A percentile compares a stretch with the other conserved stretches of the same genome.
These are phyloP conservation scores for Dicrostonyx torquatus DNA, from an alignment of 2,797 vertebrate species.

Conservation along the genomic window DNA sequence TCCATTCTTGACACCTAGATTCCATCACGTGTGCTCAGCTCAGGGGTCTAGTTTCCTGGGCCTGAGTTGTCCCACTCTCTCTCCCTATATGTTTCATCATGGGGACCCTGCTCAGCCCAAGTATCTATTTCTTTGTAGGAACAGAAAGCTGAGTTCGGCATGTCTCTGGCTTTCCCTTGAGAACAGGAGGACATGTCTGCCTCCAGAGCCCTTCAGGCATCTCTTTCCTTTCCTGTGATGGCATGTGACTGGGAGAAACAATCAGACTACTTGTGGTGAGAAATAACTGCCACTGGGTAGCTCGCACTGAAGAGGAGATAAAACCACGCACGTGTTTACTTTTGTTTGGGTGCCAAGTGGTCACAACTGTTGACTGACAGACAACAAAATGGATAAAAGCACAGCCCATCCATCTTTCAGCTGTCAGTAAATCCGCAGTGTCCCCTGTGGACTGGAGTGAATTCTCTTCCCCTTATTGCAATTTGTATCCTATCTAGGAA, in stretches of 20 bases:
- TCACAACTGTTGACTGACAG: slow-evolving; percentile 46
- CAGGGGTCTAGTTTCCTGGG: neutral
- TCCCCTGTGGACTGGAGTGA: neutral
- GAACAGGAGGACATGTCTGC: slow-evolving; percentile 20
- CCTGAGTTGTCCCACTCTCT: neutral
- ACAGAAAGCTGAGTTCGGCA: neutral
- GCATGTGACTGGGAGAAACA: slow-evolving; percentile 47
- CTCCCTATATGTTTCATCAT: too few relatives aligned
- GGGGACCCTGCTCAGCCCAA: neutral
- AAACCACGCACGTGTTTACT: slow-evolving; percentile 36
- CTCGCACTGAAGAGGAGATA: neutral
- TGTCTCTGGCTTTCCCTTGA: neutral
- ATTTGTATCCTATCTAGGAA: slow-evolving; percentile 49
- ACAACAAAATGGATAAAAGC: slow-evolving; percentile 22
- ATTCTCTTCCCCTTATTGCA: slow-evolving; percentile 43
- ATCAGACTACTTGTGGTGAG: neutral
- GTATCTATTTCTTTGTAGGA: neutral
- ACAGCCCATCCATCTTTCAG: slow-evolving; percentile 32
- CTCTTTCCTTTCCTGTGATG: neutral
- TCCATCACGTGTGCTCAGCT: neutral
- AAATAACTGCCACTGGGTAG: neutral
- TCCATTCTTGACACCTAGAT: neutral
- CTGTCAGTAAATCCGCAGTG: slow-evolving; percentile 27
- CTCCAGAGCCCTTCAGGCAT: neutral
- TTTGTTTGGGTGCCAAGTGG: slow-evolving; percentile 36